Evolutionary conservation across 2,888 invertebrate species (phyloP).

Genomic region (Chromoteleia sp.): DNA sequence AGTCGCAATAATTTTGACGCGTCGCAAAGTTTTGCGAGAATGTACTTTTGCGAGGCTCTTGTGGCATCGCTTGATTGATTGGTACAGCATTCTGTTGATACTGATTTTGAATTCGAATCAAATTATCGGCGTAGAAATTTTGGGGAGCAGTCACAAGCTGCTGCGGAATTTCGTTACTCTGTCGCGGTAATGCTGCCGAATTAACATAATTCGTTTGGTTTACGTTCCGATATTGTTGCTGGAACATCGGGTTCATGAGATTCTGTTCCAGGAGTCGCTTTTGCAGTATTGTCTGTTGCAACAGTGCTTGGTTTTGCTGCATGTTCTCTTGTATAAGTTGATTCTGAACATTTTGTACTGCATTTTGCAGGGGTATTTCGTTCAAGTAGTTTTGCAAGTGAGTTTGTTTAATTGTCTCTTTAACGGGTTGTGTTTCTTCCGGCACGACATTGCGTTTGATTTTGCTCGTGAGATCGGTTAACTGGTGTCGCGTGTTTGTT

Average conservation of each 20-base stretch:
- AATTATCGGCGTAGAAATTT: slow-evolving; percentile 74
- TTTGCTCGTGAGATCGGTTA: slow-evolving; percentile 73
- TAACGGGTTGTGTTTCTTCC: slow-evolving; percentile 77
- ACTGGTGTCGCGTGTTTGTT: slow-evolving; percentile 79
- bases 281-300: slow-evolving; percentile 78
- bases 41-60: slow-evolving; percentile 78
- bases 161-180: slow-evolving; percentile 11
- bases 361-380: slow-evolving; percentile 81
- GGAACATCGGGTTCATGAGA: slow-evolving; percentile 71
- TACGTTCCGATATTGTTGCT: slow-evolving; percentile 70
- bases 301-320: slow-evolving; percentile 79
- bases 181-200: slow-evolving; percentile 9
- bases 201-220: slow-evolving; percentile 59
- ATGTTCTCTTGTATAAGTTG: slow-evolving; percentile 84
- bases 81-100: slow-evolving; percentile 74
- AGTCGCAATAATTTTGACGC: slow-evolving; percentile 70
- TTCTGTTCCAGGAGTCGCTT: slow-evolving; percentile 75
- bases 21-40: slow-evolving; percentile 76
- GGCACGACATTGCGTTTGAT: slow-evolving; percentile 75
- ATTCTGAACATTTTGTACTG: slow-evolving; percentile 83
- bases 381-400: slow-evolving; percentile 76
- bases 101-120: slow-evolving; percentile 77
- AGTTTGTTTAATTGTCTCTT: slow-evolving; percentile 74
- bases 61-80: slow-evolving; percentile 79
- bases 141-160: slow-evolving; percentile 67